Conservation (phyloP, 2,113 vertebrate genomes). For the Saccopteryx bilineata region DNA sequence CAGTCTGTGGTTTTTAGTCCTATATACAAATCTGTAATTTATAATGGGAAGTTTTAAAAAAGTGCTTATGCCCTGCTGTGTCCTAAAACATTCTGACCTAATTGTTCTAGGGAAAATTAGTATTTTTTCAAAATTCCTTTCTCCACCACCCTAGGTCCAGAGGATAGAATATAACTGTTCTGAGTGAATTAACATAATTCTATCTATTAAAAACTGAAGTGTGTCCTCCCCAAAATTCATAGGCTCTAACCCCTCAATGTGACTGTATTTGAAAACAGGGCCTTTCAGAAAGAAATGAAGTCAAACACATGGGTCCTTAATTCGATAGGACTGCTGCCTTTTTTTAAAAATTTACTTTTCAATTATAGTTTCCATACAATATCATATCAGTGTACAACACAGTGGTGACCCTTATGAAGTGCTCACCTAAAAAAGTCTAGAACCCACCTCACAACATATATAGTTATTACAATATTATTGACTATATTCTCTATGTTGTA, state of each 20-base stretch:
- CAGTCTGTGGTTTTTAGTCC: not conserved
- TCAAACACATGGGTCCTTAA: not conserved
- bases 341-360: not conserved
- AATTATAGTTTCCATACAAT: not conserved
- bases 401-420: not conserved
- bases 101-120: not conserved
- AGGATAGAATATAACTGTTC: accelerated
- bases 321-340: not conserved
- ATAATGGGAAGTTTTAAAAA: not conserved
- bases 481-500: no score
- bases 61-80: not conserved
- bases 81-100: not conserved
- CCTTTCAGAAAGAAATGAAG: not conserved
- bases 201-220: not conserved
- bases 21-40: slow-evolving; percentile 11
- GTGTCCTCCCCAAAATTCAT: not conserved
- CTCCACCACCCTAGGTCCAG: not conserved
- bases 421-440: no score
- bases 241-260: not conserved
- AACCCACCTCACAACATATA: no score
- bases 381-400: not conserved
- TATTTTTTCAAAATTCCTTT: not conserved
- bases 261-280: not conserved
- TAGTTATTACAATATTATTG: no score
- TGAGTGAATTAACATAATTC: not conserved